phyloP scores from a whole-genome alignment of 2,888 invertebrate species.

The Dyspetes luteomarginatus region DNA sequence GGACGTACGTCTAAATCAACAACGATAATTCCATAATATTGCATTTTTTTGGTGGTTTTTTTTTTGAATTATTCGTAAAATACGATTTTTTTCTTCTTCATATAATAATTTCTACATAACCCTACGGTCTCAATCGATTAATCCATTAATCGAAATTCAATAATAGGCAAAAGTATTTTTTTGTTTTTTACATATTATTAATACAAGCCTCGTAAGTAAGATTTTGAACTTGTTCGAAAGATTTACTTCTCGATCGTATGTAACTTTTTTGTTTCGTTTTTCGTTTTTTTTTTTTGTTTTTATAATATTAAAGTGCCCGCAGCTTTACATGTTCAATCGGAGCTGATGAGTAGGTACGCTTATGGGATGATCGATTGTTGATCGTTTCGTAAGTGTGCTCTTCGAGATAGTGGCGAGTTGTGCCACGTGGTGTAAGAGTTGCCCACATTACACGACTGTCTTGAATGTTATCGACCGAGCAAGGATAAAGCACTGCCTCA shows the following conservation, averaged over 20 bases:
- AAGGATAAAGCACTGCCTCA: constrained; percentile 86
- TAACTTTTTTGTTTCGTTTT: constrained; percentile 82
- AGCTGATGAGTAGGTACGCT: constrained; percentile 75
- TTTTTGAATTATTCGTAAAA: too few species aligned
- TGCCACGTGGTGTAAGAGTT: constrained; percentile 91
- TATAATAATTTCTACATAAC: neutral
- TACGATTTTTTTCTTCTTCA: too few species aligned
- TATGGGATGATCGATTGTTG: constrained; percentile 75
- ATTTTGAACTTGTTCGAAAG: constrained; percentile 20
- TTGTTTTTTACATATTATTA: neutral
- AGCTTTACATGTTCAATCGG: constrained; percentile 83
- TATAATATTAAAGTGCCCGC: constrained; percentile 74
- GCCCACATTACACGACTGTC: constrained; percentile 92
- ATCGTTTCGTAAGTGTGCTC: constrained; percentile 82
- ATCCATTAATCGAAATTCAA: neutral
- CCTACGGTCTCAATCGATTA: constrained; percentile 9
- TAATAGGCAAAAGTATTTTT: neutral
- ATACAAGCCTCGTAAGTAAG: neutral
- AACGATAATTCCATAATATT: constrained; percentile 56
- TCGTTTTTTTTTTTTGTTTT: constrained; percentile 80
- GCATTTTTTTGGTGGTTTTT: neutral
- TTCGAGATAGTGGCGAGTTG: constrained; percentile 88
- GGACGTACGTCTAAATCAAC: constrained; percentile 78
- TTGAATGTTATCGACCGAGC: constrained; percentile 85
- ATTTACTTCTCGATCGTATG: constrained; percentile 39